Evolutionary conservation across 2,797 vertebrate species (phyloP).

Genomic region (Hydrolagus colliei): DNA sequence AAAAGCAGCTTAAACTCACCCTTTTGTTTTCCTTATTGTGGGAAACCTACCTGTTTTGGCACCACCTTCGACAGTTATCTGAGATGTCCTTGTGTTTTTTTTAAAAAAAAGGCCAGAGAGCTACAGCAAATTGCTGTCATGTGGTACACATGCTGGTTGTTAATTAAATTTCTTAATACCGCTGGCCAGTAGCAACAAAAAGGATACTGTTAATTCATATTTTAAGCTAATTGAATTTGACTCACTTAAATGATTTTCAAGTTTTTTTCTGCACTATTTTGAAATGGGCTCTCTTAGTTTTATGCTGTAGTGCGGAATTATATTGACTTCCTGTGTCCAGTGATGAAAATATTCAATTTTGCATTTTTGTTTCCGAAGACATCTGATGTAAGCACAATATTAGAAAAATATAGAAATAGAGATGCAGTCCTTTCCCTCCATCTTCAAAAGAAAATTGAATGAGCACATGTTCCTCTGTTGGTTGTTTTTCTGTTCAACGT

Average conservation of each 20-base stretch:
- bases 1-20: neutral
- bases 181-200: neutral
- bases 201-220: neutral
- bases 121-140: neutral
- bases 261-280: neutral
- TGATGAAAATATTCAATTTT: too few species aligned
- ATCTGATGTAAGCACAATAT: too few species aligned
- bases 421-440: too few species aligned
- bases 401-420: too few species aligned
- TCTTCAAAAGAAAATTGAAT: too few species aligned
- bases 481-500: neutral
- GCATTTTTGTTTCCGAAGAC: too few species aligned
- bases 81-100: neutral
- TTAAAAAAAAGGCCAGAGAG: neutral
- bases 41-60: neutral
- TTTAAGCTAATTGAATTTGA: neutral
- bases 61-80: too few species aligned
- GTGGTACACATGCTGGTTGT: neutral
- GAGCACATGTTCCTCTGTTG: neutral
- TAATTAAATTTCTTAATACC: neutral
- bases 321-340: too few species aligned
- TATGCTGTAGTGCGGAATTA: neutral
- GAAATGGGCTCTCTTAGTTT: neutral
- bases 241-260: constrained; percentile 16
- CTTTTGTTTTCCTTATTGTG: neutral